Evolutionary conservation across 1,140 invertebrate species (phyloP).

Genomic region (Drosophila ambigua): DNA sequence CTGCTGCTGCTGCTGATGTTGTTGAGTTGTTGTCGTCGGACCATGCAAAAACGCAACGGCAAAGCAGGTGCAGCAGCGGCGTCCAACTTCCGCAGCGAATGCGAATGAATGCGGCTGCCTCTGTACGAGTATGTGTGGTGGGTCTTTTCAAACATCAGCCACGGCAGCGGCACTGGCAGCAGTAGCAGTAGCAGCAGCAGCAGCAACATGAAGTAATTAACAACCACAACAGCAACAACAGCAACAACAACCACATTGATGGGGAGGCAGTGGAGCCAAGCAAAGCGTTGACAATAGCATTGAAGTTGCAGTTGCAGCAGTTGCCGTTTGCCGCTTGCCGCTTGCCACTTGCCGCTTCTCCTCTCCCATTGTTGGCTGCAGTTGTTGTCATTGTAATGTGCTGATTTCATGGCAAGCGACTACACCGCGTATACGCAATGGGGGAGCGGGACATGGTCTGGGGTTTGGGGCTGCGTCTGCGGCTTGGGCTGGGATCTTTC

Average conservation of each 20-base stretch:
- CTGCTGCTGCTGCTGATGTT: conserved; percentile 40
- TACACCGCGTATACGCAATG: conserved; percentile 73
- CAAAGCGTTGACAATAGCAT: conserved; percentile 81
- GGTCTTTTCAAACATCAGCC: conserved; percentile 58
- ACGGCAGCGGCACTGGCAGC: conserved; percentile 33
- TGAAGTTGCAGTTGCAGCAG: conserved; percentile 55
- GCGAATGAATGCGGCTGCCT: conserved; percentile 34
- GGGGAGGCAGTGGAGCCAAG: conserved; percentile 54
- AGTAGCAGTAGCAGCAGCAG: conserved; percentile 34
- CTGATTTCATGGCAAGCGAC: conserved; percentile 67
- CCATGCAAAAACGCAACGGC: conserved; percentile 72
- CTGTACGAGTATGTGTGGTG: conserved; percentile 44
- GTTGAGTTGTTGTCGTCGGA: conserved; percentile 43
- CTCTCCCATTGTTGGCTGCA: conserved; percentile 32
- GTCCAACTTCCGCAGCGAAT: conserved; percentile 75
- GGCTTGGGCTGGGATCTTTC: conserved; percentile 31
- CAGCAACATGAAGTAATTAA: conserved; percentile 77
- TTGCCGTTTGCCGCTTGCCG: conserved; percentile 23
- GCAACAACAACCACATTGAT: conserved; percentile 1
- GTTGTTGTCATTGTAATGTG: conserved; percentile 61
- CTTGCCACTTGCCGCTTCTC: not conserved
- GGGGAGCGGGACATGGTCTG: not conserved
- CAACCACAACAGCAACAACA: conserved; percentile 62
- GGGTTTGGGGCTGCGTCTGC: conserved; percentile 5
- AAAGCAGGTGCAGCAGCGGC: conserved; percentile 79